phyloP scores from a whole-genome alignment of 2,113 vertebrate genomes.

The Brachypodius melanocephalos region DNA sequence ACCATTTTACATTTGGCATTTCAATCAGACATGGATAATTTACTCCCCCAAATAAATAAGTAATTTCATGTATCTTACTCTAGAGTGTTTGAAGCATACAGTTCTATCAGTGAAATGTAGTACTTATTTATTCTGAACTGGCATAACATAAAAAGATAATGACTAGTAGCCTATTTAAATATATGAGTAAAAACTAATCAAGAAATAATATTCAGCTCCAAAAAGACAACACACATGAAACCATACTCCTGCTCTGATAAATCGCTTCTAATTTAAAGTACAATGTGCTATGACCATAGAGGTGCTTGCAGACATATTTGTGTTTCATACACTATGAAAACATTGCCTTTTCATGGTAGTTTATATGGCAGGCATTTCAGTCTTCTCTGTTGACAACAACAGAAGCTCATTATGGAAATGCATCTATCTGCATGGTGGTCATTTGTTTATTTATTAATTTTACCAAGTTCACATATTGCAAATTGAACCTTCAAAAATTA shows the following conservation, averaged over 20 bases:
- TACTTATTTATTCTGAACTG: neutral
- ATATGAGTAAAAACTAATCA: neutral
- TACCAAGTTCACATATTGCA: neutral
- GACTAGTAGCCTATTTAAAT: slow-evolving; percentile 14
- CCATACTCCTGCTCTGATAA: neutral
- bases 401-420: neutral
- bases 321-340: neutral
- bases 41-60: neutral
- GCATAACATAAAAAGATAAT: slow-evolving; percentile 21
- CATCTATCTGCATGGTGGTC: neutral
- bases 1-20: neutral
- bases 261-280: neutral
- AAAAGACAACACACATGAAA: neutral
- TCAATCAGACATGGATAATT: slow-evolving; percentile 5
- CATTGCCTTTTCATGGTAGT: neutral
- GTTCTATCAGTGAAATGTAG: neutral
- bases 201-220: neutral
- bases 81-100: neutral
- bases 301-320: neutral
- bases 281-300: neutral
- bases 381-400: neutral
- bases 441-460: neutral
- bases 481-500: neutral
- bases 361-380: neutral
- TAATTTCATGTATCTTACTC: neutral